Evolutionary conservation across 2,797 vertebrate genomes (phyloP).

Genomic region (Hylomyscus alleni): DNA sequence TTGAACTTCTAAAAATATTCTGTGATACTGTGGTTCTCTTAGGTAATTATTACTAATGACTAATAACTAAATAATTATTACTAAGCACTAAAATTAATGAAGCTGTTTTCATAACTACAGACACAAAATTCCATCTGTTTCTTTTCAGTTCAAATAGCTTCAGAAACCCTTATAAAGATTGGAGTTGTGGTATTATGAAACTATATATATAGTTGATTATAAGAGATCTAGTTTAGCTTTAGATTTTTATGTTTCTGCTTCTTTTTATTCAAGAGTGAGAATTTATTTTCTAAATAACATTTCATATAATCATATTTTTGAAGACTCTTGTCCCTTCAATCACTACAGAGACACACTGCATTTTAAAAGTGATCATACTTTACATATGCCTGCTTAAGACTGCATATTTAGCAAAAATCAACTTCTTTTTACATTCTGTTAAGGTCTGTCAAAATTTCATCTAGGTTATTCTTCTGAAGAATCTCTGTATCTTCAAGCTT

Average conservation of each 20-base stretch:
- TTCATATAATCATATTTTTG: background rate
- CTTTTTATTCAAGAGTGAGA: background rate
- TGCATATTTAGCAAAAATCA: background rate
- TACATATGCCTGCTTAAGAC: background rate
- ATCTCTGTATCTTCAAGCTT: background rate
- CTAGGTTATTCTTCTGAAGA: background rate
- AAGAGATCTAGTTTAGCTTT: slow-evolving; percentile 6
- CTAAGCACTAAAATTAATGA: slow-evolving; percentile 40
- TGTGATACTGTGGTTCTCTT: slow-evolving; percentile 58
- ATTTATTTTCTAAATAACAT: background rate
- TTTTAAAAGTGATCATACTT: too few relatives aligned
- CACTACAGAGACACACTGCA: too few relatives aligned
- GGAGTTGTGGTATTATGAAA: background rate
- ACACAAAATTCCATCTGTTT: slow-evolving; percentile 47
- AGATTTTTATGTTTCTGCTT: slow-evolving; percentile 55
- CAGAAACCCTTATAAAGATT: background rate
- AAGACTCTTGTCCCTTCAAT: background rate
- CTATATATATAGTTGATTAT: background rate
- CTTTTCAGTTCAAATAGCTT: slow-evolving; percentile 29
- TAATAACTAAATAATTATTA: slow-evolving; percentile 50
- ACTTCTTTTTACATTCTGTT: background rate
- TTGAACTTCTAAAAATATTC: slow-evolving; percentile 60
- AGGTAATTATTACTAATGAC: slow-evolving; percentile 23
- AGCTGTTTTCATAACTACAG: slow-evolving; percentile 42
- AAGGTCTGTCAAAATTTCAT: too few relatives aligned